phyloP scores from a whole-genome alignment of 2,888 invertebrate genomes.

The Patella depressa region DNA sequence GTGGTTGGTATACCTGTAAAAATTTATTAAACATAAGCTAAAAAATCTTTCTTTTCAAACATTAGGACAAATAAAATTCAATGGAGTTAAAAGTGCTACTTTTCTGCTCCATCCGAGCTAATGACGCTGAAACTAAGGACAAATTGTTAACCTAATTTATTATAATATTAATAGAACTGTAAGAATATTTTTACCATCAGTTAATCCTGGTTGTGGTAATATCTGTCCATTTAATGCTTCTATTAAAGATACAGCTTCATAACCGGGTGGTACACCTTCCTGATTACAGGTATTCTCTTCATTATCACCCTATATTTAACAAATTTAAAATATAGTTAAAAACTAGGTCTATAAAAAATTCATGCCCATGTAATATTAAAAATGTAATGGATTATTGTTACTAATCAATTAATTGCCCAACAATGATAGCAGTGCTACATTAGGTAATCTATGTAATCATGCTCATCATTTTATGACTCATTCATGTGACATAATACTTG shows the following conservation, averaged over 20 bases:
- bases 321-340: too few relatives aligned
- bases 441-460: too few relatives aligned
- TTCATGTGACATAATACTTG: too few relatives aligned
- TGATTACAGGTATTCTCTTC: conserved; percentile 65
- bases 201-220: conserved; percentile 53
- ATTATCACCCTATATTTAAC: conserved; percentile 38
- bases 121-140: not conserved
- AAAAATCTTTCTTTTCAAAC: not conserved
- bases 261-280: conserved; percentile 91
- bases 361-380: not conserved
- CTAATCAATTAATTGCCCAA: too few relatives aligned
- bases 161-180: conserved; percentile 10
- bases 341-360: not conserved
- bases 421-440: not conserved
- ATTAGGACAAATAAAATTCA: not conserved
- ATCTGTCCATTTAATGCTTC: conserved; percentile 95
- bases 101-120: not conserved
- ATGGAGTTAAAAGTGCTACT: not conserved
- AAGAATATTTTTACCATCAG: conserved; percentile 44
- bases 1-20: not conserved
- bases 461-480: too few relatives aligned
- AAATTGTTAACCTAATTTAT: conserved; percentile 8
- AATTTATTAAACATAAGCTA: not conserved
- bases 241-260: conserved; percentile 92
- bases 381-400: too few relatives aligned